Percentiles rank a stretch among this genome's conserved stretches.
Evolutionary conservation across 2,888 invertebrate genomes (phyloP).

Genomic region (Theodoxus fluviatilis): DNA sequence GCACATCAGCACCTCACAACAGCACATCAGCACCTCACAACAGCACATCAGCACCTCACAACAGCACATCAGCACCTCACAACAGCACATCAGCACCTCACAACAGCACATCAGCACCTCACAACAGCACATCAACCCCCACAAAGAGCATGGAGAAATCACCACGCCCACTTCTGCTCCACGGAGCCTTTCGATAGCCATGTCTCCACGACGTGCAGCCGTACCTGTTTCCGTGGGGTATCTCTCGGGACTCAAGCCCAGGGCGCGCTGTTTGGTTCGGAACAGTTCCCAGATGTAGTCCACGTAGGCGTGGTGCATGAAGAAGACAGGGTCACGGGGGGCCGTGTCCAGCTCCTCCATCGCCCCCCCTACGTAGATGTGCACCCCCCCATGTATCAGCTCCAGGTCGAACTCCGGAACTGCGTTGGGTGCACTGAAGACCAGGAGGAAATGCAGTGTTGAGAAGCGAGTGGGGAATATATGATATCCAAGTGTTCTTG

Average conservation of each 20-base stretch:
- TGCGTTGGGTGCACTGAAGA: constrained; percentile 41
- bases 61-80: no score
- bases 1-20: no score
- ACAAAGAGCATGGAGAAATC: no score
- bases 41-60: no score
- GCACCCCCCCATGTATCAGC: constrained; percentile 51
- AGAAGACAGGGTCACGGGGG: constrained; percentile 51
- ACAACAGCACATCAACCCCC: no score
- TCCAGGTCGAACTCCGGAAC: constrained; percentile 47
- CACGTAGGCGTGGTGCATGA: constrained; percentile 46
- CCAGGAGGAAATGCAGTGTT: no score
- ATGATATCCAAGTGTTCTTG: constrained; percentile 6
- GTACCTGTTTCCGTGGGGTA: neutral
- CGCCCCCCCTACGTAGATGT: constrained; percentile 51
- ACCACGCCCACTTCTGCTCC: no score
- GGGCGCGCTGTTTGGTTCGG: constrained; percentile 34
- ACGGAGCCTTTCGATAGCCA: neutral
- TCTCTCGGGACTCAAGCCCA: constrained; percentile 37
- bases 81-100: no score
- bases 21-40: no score
- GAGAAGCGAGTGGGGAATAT: neutral
- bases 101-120: no score
- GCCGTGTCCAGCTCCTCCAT: constrained; percentile 50
- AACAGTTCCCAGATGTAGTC: constrained; percentile 50
- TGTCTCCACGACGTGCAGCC: neutral